Evolutionary conservation across 2,888 invertebrate species (phyloP).

Genomic region (Caenorhabditis sp.): DNA sequence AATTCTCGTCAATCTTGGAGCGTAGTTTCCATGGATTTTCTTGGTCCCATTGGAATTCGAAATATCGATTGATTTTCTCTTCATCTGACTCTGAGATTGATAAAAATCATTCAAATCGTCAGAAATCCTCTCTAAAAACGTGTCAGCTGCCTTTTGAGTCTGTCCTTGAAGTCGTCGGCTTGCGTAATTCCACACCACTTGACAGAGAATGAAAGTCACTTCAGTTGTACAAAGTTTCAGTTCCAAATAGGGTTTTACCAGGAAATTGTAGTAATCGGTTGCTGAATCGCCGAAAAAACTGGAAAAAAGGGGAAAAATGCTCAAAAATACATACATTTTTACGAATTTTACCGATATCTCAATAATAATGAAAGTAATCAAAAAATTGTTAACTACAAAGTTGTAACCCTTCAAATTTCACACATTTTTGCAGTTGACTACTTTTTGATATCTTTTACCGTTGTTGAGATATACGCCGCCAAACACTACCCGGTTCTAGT

Average conservation of each 20-base stretch:
- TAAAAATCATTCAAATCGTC: constrained; percentile 41
- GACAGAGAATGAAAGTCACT: constrained; percentile 19
- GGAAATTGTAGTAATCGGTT: constrained; percentile 5
- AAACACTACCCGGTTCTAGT: no score
- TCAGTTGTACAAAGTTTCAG: constrained; percentile 7
- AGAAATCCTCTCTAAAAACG: constrained; percentile 31
- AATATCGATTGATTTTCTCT: no score
- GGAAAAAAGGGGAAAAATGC: neutral
- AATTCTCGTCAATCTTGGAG: constrained; percentile 23
- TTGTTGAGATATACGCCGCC: no score
- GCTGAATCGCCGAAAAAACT: neutral
- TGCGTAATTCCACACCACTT: constrained; percentile 43
- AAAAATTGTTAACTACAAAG: no score
- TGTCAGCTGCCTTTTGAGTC: constrained; percentile 26
- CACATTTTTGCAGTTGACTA: no score
- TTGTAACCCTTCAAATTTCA: no score
- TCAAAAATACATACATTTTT: neutral
- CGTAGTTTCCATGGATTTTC: constrained; percentile 16
- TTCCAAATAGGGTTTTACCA: constrained; percentile 28
- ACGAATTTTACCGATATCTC: no score
- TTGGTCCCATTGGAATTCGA: no score
- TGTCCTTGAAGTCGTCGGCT: constrained; percentile 38
- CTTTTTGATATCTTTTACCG: no score
- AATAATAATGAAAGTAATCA: no score
- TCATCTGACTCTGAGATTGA: no score